Evolutionary conservation across 2,888 invertebrate genomes (phyloP).

Genomic region (Drosophila peninsularis): DNA sequence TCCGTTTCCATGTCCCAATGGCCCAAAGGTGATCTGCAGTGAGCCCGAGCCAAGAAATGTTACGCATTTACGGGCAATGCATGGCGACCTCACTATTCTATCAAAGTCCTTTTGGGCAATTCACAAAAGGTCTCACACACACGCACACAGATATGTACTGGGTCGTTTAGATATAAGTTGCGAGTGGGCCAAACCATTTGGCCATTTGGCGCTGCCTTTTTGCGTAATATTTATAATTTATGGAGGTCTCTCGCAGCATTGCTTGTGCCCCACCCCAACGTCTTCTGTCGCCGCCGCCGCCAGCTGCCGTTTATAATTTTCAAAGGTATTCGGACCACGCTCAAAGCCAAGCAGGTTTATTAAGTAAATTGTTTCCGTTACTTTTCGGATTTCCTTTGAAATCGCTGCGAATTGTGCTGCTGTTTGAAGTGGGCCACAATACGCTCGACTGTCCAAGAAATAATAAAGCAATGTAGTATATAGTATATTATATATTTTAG

Average conservation of each 20-base stretch:
- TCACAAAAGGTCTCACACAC: conserved; percentile 38
- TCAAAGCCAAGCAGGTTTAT: conserved; percentile 55
- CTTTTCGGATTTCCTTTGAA: conserved; percentile 63
- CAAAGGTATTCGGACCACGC: conserved; percentile 52
- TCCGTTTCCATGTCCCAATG: conserved; percentile 13
- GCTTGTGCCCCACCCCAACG: neutral
- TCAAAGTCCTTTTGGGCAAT: conserved; percentile 63
- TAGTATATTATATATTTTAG: neutral
- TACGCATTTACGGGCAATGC: conserved; percentile 36
- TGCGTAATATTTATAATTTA: conserved; percentile 70
- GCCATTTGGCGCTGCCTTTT: conserved; percentile 51
- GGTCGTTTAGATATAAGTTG: conserved; percentile 51
- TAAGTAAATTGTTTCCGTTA: conserved; percentile 73
- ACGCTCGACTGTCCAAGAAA: conserved; percentile 25
- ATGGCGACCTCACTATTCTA: conserved; percentile 41
- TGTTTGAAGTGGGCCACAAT: conserved; percentile 50
- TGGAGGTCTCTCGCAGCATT: conserved; percentile 49
- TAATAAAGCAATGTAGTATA: neutral
- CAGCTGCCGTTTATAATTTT: conserved; percentile 56
- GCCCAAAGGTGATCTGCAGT: conserved; percentile 34
- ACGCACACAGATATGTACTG: conserved; percentile 1
- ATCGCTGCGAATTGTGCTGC: conserved; percentile 36
- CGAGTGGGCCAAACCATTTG: conserved; percentile 34
- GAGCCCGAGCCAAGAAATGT: conserved; percentile 20
- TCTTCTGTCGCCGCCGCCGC: neutral